These are phyloP conservation scores for Epinotia ramella DNA, from an alignment of 2,888 invertebrate species.

Conservation along the genomic window DNA sequence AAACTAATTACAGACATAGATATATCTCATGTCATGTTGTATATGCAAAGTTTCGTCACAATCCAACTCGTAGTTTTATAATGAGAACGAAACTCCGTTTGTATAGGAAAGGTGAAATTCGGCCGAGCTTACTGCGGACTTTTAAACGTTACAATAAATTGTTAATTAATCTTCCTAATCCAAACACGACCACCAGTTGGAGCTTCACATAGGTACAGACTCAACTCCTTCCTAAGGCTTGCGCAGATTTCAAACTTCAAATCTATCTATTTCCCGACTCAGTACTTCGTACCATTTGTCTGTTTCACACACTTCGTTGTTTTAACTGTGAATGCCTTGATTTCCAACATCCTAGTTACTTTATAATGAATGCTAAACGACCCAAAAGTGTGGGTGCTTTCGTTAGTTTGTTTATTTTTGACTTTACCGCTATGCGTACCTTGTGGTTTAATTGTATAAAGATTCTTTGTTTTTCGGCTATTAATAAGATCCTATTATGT, in stretches of 20 bases:
- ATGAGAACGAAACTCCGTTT: no score
- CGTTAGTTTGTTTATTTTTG: slow-evolving; percentile 30
- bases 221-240: no score
- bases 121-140: no score
- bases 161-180: no score
- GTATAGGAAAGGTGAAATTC: no score
- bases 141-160: no score
- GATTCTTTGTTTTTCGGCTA: slow-evolving; percentile 10
- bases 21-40: no score
- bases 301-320: slow-evolving; percentile 21
- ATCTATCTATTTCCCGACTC: background rate
- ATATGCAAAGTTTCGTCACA: no score
- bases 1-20: no score
- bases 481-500: background rate
- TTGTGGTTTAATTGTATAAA: slow-evolving; percentile 15
- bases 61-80: no score
- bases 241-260: background rate
- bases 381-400: slow-evolving; percentile 24
- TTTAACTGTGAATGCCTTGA: slow-evolving; percentile 13
- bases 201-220: no score
- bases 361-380: slow-evolving; percentile 40
- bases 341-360: slow-evolving; percentile 26
- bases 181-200: no score
- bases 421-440: background rate
- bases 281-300: background rate